Evolutionary conservation across 35 echinoderm and acorn worm species (phyloP).

Genomic region (Eucidaris tribuloides): DNA sequence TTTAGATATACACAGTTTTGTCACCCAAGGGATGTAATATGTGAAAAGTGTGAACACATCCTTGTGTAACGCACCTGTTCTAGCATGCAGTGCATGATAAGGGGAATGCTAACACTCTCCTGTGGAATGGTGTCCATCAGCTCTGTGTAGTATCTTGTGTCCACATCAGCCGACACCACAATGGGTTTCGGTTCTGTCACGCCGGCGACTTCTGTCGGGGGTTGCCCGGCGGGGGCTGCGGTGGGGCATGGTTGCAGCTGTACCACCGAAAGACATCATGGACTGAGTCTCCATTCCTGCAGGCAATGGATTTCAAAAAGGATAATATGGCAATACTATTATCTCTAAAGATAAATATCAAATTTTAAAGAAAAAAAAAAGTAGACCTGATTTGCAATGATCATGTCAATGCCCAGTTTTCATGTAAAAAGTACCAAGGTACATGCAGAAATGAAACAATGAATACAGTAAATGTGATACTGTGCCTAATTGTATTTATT

Average conservation of each 20-base stretch:
- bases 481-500: no score
- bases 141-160: constrained; percentile 83
- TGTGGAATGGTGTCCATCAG: constrained; percentile 81
- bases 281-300: constrained; percentile 53
- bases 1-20: not conserved
- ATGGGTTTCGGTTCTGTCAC: not conserved
- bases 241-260: no score
- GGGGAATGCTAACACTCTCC: constrained; percentile 87
- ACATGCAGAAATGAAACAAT: no score
- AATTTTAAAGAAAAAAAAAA: no score
- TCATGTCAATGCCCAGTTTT: no score
- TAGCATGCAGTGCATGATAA: constrained; percentile 96
- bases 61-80: constrained; percentile 75
- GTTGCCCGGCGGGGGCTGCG: not conserved
- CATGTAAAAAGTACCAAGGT: no score
- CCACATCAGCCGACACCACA: constrained; percentile 47
- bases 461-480: no score
- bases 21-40: not conserved
- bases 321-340: no score
- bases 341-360: no score
- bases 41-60: no score
- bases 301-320: no score
- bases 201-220: not conserved
- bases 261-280: not conserved
- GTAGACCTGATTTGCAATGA: no score